These are phyloP conservation scores for Ambastaia sidthimunki DNA, from an alignment of 2,797 vertebrate species.

Conservation along the genomic window DNA sequence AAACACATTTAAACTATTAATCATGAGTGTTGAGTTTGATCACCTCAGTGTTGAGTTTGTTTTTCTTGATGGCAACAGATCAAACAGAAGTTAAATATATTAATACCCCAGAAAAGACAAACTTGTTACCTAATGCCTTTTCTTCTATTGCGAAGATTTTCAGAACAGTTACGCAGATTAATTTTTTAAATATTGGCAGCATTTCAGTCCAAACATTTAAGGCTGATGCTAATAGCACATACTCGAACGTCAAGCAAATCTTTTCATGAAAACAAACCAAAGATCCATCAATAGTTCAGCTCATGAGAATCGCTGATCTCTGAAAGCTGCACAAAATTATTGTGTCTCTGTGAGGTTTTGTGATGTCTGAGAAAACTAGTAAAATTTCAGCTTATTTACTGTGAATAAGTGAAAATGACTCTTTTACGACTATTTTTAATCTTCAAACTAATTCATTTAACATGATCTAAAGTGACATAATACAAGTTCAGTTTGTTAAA, in stretches of 20 bases:
- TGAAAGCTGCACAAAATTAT: background rate
- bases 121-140: background rate
- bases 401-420: background rate
- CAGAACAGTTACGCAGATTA: background rate
- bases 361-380: background rate
- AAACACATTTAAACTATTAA: background rate
- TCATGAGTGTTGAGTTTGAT: too few species aligned
- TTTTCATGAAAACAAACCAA: background rate
- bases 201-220: background rate
- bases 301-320: background rate
- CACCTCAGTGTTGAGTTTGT: background rate
- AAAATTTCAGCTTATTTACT: background rate
- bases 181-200: background rate
- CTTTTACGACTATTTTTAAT: background rate
- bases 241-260: background rate
- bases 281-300: background rate
- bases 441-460: too few species aligned
- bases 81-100: background rate
- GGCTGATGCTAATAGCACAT: background rate
- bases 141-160: background rate
- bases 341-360: background rate
- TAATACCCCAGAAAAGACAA: background rate
- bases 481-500: too few species aligned
- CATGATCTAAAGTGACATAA: too few species aligned
- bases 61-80: background rate